Evolutionary conservation across 2,797 vertebrate genomes (phyloP), one percentile per base, ranked within the genome.

Genomic region (Sylvia borin): DNA sequence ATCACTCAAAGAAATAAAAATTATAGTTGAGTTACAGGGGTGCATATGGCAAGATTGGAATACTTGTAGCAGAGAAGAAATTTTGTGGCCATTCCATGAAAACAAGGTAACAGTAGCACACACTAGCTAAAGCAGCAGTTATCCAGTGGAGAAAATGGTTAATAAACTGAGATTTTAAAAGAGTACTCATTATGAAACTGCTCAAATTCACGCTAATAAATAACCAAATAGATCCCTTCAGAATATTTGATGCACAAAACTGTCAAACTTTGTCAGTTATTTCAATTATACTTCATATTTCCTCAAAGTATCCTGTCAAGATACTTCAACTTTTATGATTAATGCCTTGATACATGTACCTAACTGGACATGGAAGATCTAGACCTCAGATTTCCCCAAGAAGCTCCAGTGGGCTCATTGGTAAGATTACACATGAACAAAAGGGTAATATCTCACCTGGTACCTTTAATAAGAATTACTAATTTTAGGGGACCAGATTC

Each of bases 341-440:
- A 20, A 45, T 94, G 61, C 18, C 64, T 73, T 0, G 0, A 48
- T 83, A 55, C 11, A 29, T 2, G 1, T 50, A 25, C 62, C 25
- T 87, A 66, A 40, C 20, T 60, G 32, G n/a, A 67, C 55, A 45
- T 40, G 40, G n/a, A 79, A 76, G 71, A 58, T 58, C 22, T 43
- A 38, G 24, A 57, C 22, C 16, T 60, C 65, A 42, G 9, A 55
- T 77, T 74, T 54, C 32, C 16, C 32, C 2, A 2, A 11, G 34
- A 38, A 88, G 5, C 19, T 79, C 61, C 57, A 54, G 26, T 64
- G 51, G 10, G 27, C 10, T 81, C 50, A 67, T 7, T 11, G n/a
- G 22, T 76, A 73, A 62, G 12, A 73, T 83, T 27, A 53, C 1
- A 0, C 42, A 31, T 34, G 48, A 76, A 42, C 2, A 0, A 7